Evolutionary conservation across 2,888 invertebrate genomes (phyloP).

Genomic region (Agrypnus murinus): DNA sequence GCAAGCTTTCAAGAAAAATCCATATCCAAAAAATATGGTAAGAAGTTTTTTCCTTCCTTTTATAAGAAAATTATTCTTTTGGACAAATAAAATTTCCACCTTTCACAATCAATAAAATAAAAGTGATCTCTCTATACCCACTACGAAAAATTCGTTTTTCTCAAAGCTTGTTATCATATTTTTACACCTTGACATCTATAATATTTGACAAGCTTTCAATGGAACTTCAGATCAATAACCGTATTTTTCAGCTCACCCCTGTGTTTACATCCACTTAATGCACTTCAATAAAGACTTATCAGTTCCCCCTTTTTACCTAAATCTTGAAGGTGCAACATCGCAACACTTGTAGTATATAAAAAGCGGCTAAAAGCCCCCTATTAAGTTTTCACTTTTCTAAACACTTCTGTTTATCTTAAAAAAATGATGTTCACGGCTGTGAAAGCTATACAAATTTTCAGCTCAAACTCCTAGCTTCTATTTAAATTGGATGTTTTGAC

Average conservation of each 20-base stretch:
- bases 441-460: no score
- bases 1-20: no score
- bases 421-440: background rate
- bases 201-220: slow-evolving; percentile 1
- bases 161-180: background rate
- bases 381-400: slow-evolving; percentile 20
- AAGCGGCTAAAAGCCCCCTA: slow-evolving; percentile 12
- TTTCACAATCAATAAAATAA: no score
- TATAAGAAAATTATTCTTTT: no score
- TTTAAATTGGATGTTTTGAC: no score
- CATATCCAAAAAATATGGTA: no score
- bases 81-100: no score
- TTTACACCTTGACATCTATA: background rate
- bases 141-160: no score
- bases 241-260: slow-evolving; percentile 12
- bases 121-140: no score
- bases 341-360: background rate
- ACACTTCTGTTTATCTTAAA: slow-evolving; percentile 27
- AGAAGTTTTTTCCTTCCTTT: no score
- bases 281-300: slow-evolving; percentile 12
- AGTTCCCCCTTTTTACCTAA: slow-evolving; percentile 10
- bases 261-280: slow-evolving; percentile 18
- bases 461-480: no score
- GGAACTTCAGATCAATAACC: slow-evolving; percentile 7
- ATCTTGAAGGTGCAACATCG: slow-evolving; percentile 10